Evolutionary conservation across 2,797 vertebrate genomes (phyloP), one percentile per base, ranked within the genome.

Genomic region (Muscicapa comitata): DNA sequence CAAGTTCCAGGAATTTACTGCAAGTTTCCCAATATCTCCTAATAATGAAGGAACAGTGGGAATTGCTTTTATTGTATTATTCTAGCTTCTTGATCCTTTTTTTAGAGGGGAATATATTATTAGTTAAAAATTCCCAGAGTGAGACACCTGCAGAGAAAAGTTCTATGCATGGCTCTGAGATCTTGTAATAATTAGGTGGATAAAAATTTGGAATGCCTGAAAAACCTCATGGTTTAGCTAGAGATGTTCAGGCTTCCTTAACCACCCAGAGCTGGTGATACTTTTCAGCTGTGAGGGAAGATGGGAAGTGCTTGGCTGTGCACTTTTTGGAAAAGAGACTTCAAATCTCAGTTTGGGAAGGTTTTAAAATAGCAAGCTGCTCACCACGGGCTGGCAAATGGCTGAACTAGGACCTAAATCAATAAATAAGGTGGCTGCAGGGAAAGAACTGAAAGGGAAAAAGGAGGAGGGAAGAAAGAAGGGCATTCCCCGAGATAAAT

Each of bases 401-500:
- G 81, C 72, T 62, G 66, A 62, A n/a, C 51, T 29, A 70, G 40
- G 86, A 82, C n/a, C 43, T 51, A 17, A n/a, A 21, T 6, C 48
- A 93, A 57, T 70, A 81, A 84, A 25, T 63, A 65, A 91, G 28
- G 88, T 97, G 84, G 70, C 93, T 96, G 59, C 90, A 79, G 93
- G 90, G 72, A 65, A 90, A 93, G 92, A 94, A 93, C n/a, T 91
- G 63, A 45, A 89, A 35, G 76, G 70, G 43, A 38, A 31, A 29
- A 74, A 77, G 55, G 59, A 85, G 35, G 61, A 78, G 66, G 59
- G 75, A 66, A 81, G 55, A 33, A 88, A 82, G 86, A 86, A 95
- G 79, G 91, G 92, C 90, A 95, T 92, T 88, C 81, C 93, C 77
- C 88, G 45, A 94, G 95, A 97, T 92, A 95, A 95, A 97, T 95